phyloP scores from a whole-genome alignment of 2,797 vertebrate species.

The Vespertilio murinus region DNA sequence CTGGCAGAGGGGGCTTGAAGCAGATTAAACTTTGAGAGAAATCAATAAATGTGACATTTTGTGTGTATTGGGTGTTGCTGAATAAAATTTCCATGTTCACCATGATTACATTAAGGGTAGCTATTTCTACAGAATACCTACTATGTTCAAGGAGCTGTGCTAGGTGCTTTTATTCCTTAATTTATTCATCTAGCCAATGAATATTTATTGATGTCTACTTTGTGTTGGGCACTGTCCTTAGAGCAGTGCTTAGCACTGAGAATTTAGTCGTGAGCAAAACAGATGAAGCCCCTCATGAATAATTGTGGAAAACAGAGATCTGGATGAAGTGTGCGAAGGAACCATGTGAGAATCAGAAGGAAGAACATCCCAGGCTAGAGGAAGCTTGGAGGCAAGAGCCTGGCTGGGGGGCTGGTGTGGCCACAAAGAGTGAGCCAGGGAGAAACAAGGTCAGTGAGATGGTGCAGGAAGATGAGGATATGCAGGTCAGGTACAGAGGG shows the following conservation, averaged over 20 bases:
- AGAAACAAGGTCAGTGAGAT: accelerated
- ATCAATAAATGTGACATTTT: background rate
- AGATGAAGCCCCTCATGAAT: background rate
- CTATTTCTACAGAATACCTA: background rate
- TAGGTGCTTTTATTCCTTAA: background rate
- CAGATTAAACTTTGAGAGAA: background rate
- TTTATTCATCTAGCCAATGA: background rate
- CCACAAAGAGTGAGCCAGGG: background rate
- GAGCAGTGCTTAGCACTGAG: background rate
- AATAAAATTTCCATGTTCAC: background rate
- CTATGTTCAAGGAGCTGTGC: background rate
- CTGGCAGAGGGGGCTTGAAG: background rate
- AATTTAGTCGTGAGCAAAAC: background rate
- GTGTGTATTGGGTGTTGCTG: background rate
- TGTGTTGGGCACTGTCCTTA: background rate
- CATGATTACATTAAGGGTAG: background rate
- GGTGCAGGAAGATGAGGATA: background rate
- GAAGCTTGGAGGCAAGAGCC: background rate
- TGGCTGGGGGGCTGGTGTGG: background rate
- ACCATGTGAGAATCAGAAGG: background rate
- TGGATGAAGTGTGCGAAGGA: background rate
- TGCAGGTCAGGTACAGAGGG: accelerated
- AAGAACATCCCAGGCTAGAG: background rate
- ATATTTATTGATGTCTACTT: background rate
- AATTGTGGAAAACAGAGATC: background rate